phyloP scores from a whole-genome alignment of 2,113 vertebrate species.

The Blennius ocellaris region DNA sequence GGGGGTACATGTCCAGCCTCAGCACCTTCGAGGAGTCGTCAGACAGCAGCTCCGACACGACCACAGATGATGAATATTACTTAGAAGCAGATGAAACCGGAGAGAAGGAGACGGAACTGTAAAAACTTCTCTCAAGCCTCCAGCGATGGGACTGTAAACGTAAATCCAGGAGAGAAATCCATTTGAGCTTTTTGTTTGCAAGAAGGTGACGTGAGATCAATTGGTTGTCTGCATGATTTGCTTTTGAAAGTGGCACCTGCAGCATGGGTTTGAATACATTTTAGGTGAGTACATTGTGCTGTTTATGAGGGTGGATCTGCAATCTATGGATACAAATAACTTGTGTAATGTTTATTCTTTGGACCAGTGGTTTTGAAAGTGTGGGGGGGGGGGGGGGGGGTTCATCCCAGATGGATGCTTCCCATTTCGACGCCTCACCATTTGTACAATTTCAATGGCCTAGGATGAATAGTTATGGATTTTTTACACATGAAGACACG shows the following conservation, averaged over 20 bases:
- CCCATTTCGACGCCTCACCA: too few relatives aligned
- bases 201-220: conserved; percentile 3
- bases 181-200: not conserved
- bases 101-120: conserved; percentile 83
- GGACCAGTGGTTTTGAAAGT: too few relatives aligned
- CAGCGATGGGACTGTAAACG: not conserved
- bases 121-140: conserved; percentile 31
- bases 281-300: conserved; percentile 13
- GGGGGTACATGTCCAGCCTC: conserved; percentile 66
- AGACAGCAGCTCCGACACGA: conserved; percentile 87
- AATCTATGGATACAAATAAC: conserved; percentile 18
- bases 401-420: too few relatives aligned
- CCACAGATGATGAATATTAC: conserved; percentile 96
- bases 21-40: conserved; percentile 85
- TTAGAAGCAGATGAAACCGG: conserved; percentile 76
- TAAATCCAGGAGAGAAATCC: too few relatives aligned
- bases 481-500: too few relatives aligned
- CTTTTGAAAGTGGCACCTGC: conserved; percentile 26
- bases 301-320: conserved; percentile 3
- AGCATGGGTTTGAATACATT: not conserved
- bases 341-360: too few relatives aligned
- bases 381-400: too few relatives aligned
- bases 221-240: conserved; percentile 30
- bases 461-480: too few relatives aligned
- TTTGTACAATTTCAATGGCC: too few relatives aligned